A percentile compares a stretch with the other conserved stretches of the same genome.
Conservation (phyloP, 2,797 vertebrate species). For the Trachurus trachurus region DNA sequence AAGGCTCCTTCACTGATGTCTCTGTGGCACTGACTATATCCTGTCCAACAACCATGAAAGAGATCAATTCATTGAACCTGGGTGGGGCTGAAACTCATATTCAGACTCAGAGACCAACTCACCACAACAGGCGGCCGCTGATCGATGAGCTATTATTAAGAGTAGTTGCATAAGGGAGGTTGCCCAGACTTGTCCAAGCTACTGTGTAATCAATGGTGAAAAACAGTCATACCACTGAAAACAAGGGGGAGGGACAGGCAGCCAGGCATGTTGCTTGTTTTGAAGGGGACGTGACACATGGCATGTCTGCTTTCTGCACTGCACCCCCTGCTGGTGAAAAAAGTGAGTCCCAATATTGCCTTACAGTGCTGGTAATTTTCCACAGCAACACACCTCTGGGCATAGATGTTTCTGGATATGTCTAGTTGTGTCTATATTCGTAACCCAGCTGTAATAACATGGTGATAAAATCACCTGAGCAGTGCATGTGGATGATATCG, state of each 20-base stretch:
- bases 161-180: slow-evolving; percentile 40
- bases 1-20: background rate
- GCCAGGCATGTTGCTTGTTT: background rate
- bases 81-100: slow-evolving; percentile 43
- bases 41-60: slow-evolving; percentile 21
- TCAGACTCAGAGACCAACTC: slow-evolving; percentile 16
- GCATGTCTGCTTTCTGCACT: slow-evolving; percentile 17
- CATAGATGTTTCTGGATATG: slow-evolving; percentile 33
- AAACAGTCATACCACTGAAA: slow-evolving; percentile 23
- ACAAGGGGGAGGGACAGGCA: background rate
- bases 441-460: background rate
- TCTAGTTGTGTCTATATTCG: slow-evolving; percentile 23
- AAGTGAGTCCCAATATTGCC: background rate
- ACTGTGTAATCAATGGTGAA: slow-evolving; percentile 40
- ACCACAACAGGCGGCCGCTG: slow-evolving; percentile 12
- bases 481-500: background rate
- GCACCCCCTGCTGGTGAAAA: slow-evolving; percentile 68
- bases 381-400: slow-evolving; percentile 7
- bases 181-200: slow-evolving; percentile 52
- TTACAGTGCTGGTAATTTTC: slow-evolving; percentile 72
- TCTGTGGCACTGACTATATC: slow-evolving; percentile 1
- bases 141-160: slow-evolving; percentile 45
- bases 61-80: slow-evolving; percentile 44
- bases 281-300: slow-evolving; percentile 36
- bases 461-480: background rate